A percentile compares a stretch with the other conserved stretches of the same genome.
Evolutionary conservation across 2,888 invertebrate species (phyloP).

Genomic region (Sarcophaga variegata): DNA sequence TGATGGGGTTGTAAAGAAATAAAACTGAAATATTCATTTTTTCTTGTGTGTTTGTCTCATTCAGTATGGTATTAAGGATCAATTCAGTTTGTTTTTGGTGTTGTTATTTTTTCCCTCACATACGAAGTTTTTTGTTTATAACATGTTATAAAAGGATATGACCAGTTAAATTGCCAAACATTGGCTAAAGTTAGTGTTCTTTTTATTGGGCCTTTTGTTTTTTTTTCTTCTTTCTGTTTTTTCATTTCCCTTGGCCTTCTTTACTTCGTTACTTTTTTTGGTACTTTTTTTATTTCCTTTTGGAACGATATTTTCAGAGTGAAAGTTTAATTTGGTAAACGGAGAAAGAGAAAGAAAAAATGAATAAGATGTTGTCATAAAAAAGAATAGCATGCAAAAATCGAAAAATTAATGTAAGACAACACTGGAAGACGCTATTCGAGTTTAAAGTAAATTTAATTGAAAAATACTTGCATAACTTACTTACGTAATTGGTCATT

Average conservation of each 20-base stretch:
- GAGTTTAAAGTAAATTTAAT: background rate
- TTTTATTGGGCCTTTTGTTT: background rate
- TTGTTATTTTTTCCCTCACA: conserved; percentile 1
- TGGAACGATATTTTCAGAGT: background rate
- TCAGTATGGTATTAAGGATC: conserved; percentile 27
- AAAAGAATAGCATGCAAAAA: background rate
- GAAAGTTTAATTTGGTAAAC: conserved; percentile 41
- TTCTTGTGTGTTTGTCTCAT: background rate
- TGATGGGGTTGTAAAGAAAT: conserved; percentile 45
- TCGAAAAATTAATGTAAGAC: background rate
- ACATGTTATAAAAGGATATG: conserved; percentile 60
- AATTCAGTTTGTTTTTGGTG: conserved; percentile 37
- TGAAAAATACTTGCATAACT: too few relatives aligned
- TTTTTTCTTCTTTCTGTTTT: background rate
- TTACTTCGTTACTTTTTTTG: background rate
- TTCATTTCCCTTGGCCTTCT: background rate
- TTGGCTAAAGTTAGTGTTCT: conserved; percentile 44
- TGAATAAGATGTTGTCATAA: background rate
- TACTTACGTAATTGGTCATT: too few relatives aligned
- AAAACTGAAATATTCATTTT: conserved; percentile 30
- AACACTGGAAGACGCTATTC: too few relatives aligned
- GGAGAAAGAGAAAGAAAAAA: conserved; percentile 18
- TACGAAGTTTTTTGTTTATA: conserved; percentile 58
- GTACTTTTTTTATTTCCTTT: background rate
- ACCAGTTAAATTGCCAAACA: conserved; percentile 67